These are phyloP conservation scores for Micoletzkya japonica DNA, from an alignment of 2,888 invertebrate species.

Conservation along the genomic window DNA sequence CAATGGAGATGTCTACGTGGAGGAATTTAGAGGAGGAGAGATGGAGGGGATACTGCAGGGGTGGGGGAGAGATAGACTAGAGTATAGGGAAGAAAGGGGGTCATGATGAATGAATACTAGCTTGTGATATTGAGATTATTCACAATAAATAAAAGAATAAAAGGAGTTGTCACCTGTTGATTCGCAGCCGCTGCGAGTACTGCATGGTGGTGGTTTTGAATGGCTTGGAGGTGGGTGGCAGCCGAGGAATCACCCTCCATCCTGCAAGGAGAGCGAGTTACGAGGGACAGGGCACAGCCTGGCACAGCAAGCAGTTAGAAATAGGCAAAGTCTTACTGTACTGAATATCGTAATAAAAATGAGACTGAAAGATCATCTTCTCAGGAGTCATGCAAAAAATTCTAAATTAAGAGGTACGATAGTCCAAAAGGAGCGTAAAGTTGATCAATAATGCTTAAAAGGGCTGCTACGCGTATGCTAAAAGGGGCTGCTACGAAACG, in stretches of 20 bases:
- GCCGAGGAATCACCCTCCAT: neutral
- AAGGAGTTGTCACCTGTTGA: neutral
- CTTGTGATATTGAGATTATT: no score
- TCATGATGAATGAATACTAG: no score
- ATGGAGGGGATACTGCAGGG: neutral
- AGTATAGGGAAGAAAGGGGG: neutral
- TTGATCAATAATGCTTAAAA: no score
- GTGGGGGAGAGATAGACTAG: neutral
- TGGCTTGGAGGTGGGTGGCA: neutral
- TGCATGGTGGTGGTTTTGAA: neutral
- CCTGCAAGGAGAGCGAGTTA: neutral
- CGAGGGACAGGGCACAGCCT: neutral
- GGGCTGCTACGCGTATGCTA: no score
- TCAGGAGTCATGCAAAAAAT: no score
- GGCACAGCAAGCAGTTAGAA: neutral
- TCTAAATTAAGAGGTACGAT: no score
- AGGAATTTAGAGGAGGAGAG: neutral
- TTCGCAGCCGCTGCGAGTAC: neutral
- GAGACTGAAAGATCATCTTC: no score
- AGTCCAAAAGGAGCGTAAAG: no score
- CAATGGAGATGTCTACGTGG: neutral
- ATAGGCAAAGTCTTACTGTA: no score
- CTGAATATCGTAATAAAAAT: no score
- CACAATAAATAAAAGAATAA: neutral
- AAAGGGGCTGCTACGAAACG: no score